A percentile compares a stretch with the other conserved stretches of the same genome.
Evolutionary conservation across 2,113 vertebrate species (phyloP).

Genomic region (Apodemus speciosus): DNA sequence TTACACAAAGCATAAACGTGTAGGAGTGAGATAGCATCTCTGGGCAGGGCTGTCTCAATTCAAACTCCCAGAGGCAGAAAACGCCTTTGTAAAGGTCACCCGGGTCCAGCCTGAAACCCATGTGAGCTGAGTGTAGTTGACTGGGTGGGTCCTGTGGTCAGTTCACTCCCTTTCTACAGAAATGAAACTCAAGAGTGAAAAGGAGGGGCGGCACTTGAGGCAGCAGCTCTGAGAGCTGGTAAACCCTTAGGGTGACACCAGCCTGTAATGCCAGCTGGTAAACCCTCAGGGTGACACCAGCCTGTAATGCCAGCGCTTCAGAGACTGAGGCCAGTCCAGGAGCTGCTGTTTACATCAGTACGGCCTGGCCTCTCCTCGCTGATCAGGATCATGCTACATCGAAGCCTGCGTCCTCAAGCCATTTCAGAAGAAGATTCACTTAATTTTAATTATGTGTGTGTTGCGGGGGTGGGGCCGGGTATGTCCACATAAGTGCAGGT

Average conservation of each 20-base stretch:
- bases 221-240: not conserved
- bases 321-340: not conserved
- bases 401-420: not conserved
- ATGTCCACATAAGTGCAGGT: no score
- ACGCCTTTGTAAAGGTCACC: not conserved
- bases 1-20: not conserved
- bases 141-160: not conserved
- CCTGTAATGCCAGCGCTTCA: not conserved
- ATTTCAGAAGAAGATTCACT: not conserved
- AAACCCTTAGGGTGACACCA: no score
- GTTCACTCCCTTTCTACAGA: not conserved
- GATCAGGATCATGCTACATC: not conserved
- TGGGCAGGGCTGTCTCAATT: not conserved
- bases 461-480: not conserved
- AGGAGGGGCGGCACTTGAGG: not conserved
- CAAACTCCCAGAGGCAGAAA: not conserved
- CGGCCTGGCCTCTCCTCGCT: not conserved
- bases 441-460: not conserved
- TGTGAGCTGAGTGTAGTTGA: not conserved
- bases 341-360: not conserved
- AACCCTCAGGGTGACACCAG: no score
- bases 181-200: not conserved
- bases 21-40: conserved; percentile 27
- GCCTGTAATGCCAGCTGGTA: not conserved
- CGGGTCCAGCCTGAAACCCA: not conserved